Conservation (phyloP, 2,113 vertebrate species). For the Stercorarius parasiticus region DNA sequence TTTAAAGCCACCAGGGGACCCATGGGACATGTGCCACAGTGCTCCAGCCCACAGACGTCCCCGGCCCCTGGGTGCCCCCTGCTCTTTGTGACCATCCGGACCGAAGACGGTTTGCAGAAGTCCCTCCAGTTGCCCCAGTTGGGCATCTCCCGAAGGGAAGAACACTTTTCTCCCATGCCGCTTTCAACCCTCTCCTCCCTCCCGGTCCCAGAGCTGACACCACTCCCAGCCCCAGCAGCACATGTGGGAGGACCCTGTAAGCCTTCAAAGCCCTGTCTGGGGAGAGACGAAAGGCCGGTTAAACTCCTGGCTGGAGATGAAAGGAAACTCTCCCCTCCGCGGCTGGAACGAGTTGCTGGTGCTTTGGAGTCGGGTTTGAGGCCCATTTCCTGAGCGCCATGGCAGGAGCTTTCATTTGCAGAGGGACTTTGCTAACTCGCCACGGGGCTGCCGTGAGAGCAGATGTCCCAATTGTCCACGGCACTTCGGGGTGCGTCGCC, state of each 20-base stretch:
- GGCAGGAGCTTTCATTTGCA: not conserved
- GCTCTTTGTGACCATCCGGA: accelerated
- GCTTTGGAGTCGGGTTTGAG: not conserved
- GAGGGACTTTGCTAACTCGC: not conserved
- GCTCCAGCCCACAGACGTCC: not conserved
- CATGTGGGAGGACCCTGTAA: conserved; percentile 34
- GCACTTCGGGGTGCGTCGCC: accelerated
- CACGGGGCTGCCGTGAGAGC: not conserved
- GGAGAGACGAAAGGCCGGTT: conserved; percentile 27
- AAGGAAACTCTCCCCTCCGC: conserved; percentile 16
- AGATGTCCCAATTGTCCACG: not conserved
- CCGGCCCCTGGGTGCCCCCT: not conserved
- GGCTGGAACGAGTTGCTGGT: conserved; percentile 40
- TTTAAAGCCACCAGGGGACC: not conserved
- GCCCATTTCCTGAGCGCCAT: not conserved
- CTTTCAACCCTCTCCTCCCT: not conserved
- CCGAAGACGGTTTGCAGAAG: not conserved
- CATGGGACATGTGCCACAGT: accelerated
- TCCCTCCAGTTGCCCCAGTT: not conserved
- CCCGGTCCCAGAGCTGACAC: not conserved
- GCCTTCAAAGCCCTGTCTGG: conserved; percentile 44
- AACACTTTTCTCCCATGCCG: accelerated
- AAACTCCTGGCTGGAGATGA: conserved; percentile 51
- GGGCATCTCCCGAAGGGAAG: not conserved
- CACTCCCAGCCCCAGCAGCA: not conserved